phyloP scores from a whole-genome alignment of 2,888 invertebrate genomes.

The Phortica magna region DNA sequence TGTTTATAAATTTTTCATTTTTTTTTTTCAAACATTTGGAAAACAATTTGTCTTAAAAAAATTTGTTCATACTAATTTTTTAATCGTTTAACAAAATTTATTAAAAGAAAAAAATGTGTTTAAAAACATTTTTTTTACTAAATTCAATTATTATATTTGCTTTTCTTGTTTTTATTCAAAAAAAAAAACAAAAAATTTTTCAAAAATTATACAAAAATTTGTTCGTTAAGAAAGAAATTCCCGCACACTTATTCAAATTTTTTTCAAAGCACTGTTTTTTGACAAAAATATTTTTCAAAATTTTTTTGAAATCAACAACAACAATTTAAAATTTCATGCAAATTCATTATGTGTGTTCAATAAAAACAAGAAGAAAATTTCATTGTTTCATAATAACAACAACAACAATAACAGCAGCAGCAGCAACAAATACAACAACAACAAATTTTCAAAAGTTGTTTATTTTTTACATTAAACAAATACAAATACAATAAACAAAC shows the following conservation, averaged over 20 bases:
- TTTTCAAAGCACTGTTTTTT: slow-evolving; percentile 66
- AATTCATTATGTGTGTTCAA: slow-evolving; percentile 29
- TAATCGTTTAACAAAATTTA: slow-evolving; percentile 48
- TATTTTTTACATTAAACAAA: slow-evolving; percentile 44
- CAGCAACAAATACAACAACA: slow-evolving; percentile 46
- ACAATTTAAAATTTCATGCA: slow-evolving; percentile 46
- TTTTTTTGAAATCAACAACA: slow-evolving; percentile 53
- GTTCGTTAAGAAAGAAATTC: slow-evolving; percentile 59
- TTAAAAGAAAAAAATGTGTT: slow-evolving; percentile 49
- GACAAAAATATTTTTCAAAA: slow-evolving; percentile 41
- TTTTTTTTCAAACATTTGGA: background rate
- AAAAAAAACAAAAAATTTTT: slow-evolving; percentile 34
- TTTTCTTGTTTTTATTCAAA: slow-evolving; percentile 56
- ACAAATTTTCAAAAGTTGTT: slow-evolving; percentile 44
- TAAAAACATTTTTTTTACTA: slow-evolving; percentile 46
- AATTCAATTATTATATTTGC: background rate
- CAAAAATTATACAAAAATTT: slow-evolving; percentile 12
- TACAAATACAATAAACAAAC: slow-evolving; percentile 29
- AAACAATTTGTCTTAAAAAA: slow-evolving; percentile 53
- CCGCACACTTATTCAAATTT: slow-evolving; percentile 66
- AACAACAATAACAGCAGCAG: slow-evolving; percentile 46
- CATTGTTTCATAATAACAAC: slow-evolving; percentile 40
- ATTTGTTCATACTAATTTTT: slow-evolving; percentile 50
- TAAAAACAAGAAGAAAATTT: background rate
- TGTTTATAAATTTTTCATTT: background rate